phyloP scores from a whole-genome alignment of 2,113 vertebrate species.

The Engraulis encrasicolus region DNA sequence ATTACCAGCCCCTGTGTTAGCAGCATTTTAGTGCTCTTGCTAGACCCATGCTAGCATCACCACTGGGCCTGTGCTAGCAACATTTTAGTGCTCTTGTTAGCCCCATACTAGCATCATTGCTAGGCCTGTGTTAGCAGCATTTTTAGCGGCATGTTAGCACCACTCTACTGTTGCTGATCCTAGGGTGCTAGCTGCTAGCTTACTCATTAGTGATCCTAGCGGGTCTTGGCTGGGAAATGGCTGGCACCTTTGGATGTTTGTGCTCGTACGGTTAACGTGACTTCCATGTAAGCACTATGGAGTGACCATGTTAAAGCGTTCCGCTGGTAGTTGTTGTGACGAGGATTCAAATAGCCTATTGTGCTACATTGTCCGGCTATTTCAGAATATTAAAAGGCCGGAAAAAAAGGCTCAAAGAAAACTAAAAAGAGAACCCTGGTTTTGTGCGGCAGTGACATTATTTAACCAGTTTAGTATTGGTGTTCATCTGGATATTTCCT shows the following conservation, averaged over 20 bases:
- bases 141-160: no score
- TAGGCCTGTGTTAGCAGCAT: background rate
- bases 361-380: constrained; percentile 7
- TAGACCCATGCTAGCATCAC: background rate
- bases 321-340: background rate
- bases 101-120: background rate
- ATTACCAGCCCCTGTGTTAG: no score
- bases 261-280: constrained; percentile 57
- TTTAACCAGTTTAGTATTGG: constrained; percentile 69
- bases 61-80: background rate
- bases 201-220: background rate
- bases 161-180: background rate
- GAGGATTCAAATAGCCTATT: constrained; percentile 1
- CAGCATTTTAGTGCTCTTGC: background rate
- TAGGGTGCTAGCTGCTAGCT: background rate
- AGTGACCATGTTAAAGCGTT: background rate
- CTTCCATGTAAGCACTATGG: constrained; percentile 62
- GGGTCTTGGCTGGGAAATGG: constrained; percentile 44
- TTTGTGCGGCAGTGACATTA: constrained; percentile 68
- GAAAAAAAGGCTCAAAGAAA: no score
- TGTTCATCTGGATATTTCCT: constrained; percentile 63
- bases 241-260: constrained; percentile 39
- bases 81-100: no score
- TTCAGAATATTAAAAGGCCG: background rate
- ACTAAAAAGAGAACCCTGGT: constrained; percentile 66